phyloP scores from a whole-genome alignment of 2,888 invertebrate species.

The Priocnemis perturbator region DNA sequence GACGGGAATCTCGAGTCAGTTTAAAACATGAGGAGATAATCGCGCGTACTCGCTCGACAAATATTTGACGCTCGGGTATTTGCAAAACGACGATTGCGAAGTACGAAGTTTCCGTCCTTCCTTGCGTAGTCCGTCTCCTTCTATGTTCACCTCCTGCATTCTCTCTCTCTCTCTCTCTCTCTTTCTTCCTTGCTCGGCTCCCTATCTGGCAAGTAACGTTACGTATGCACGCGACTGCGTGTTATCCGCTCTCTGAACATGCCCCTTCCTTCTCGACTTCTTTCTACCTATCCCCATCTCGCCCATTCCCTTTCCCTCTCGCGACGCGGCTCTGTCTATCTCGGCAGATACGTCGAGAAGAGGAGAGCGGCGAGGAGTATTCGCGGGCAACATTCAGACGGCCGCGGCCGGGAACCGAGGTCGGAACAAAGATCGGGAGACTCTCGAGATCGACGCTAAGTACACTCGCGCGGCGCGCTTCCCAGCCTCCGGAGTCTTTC shows the following conservation, averaged over 20 bases:
- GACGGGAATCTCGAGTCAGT: slow-evolving; percentile 35
- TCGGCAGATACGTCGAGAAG: not conserved
- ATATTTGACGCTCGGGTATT: slow-evolving; percentile 43
- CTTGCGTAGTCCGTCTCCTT: too few species aligned
- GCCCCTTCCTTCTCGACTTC: not conserved
- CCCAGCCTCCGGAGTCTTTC: slow-evolving; percentile 14
- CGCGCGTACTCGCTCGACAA: slow-evolving; percentile 45
- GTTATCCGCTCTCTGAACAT: not conserved
- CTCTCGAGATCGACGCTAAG: slow-evolving; percentile 33
- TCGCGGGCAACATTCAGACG: slow-evolving; percentile 1
- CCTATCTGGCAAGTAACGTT: not conserved
- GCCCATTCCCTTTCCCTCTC: not conserved
- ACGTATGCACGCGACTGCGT: not conserved
- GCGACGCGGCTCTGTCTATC: not conserved
- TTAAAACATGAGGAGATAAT: slow-evolving; percentile 47
- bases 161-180: too few species aligned
- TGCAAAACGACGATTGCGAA: slow-evolving; percentile 20
- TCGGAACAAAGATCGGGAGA: slow-evolving; percentile 7
- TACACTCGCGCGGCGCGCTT: slow-evolving; percentile 27
- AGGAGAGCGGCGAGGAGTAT: not conserved
- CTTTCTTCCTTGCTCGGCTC: not conserved
- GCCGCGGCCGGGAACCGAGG: slow-evolving; percentile 9
- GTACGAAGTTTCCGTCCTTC: not conserved
- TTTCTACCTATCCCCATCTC: not conserved
- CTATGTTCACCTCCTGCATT: too few species aligned